Percentiles rank a stretch among this genome's conserved stretches.
Evolutionary conservation across 1,140 invertebrate species (phyloP).

Genomic region (Chionoecetes opilio): DNA sequence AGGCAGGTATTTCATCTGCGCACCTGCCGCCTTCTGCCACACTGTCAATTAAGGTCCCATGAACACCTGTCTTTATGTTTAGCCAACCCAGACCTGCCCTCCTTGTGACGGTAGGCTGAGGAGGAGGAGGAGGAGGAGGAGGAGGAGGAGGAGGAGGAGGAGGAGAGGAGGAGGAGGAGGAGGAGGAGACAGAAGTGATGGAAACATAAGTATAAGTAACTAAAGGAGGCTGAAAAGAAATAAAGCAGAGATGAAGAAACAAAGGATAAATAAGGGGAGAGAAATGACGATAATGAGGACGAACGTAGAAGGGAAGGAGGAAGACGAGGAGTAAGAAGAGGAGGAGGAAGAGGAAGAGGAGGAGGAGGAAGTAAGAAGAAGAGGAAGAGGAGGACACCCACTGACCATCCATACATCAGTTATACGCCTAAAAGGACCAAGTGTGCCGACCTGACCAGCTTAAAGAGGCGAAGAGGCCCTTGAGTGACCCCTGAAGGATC

Average conservation of each 20-base stretch:
- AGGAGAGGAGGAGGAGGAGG: not conserved
- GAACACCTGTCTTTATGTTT: not conserved
- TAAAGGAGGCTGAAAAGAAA: not conserved
- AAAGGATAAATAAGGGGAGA: not conserved
- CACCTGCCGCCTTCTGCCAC: not conserved
- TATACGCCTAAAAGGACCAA: not conserved
- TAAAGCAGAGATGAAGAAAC: not conserved
- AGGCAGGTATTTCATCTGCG: not conserved
- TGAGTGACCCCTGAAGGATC: not conserved
- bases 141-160: not conserved
- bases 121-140: not conserved
- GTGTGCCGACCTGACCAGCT: not conserved
- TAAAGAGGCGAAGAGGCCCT: slow-evolving; percentile 10
- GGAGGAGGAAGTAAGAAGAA: too few species aligned
- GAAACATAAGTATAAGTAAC: not conserved
- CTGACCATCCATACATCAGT: not conserved
- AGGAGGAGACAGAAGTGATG: not conserved
- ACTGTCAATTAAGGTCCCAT: not conserved
- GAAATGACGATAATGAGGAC: not conserved
- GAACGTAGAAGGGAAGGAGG: not conserved
- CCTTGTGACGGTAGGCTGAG: not conserved
- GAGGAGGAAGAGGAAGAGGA: not conserved
- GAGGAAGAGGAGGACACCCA: not conserved
- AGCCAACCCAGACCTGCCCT: not conserved
- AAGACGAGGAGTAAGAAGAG: not conserved